Base-by-base conservation (phyloP, 53 echinoderm and acorn worm species). In the Antedon mediterranea region DNA sequence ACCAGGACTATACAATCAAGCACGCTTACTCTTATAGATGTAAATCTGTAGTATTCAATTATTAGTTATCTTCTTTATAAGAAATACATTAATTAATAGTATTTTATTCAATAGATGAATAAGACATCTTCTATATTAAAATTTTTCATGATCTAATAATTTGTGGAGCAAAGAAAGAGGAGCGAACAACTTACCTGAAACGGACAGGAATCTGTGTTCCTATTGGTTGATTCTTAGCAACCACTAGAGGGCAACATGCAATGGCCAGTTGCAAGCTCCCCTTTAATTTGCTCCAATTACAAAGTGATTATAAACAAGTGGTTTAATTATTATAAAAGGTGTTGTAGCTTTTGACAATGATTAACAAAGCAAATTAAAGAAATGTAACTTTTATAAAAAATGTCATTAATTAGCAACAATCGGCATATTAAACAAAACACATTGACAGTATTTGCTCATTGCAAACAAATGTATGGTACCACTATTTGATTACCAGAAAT, bases 161-260 rank as follows among this genome's bases (percentile, higher is more conserved):
- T 86, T 75, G 75, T 76, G 79, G 85, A 89, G 78, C 74, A 85
- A 84, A 83, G 43, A 88, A 85, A 84, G 71, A 82, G 90, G 93
- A 90, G 93, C 88, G 88, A 79, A 84, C 90, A 88, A 86, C 93
- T 93, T 83, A 93, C 93, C 93, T 93, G 57, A 11, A 18, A 15
- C 23, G 57, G 57, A 57, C 9, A 57, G 57, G 57, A 57, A 57
- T 57, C 57, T 57, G 57, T 57, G 57, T 57, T 57, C 57, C 57
- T 57, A 57, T 57, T 57, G 57, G 57, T 57, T 57, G 57, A 26
- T 57, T 13, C 57, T 57, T 57, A 57, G 23, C 57, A 57, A 57
- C 57, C 57, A 57, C 57, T 11, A 57, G 57, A 57, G 57, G 57
- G 57, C 57, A 26, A 1, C 7, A 57, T 57, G 57, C 57, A 83